phyloP scores from a whole-genome alignment of 2,888 invertebrate species.

The Lasioglossum calceatum region DNA sequence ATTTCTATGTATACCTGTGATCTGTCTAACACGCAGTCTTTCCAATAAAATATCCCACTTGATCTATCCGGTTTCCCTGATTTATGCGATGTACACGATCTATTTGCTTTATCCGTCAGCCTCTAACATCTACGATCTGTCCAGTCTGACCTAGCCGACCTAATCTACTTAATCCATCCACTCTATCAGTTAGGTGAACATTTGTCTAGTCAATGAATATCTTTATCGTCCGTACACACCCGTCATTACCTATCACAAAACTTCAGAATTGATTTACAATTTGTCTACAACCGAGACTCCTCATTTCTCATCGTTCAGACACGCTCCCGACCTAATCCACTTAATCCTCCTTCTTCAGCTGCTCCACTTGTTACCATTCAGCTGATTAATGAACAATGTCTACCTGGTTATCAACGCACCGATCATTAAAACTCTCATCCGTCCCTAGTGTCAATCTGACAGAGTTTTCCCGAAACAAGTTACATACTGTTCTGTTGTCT shows the following conservation, averaged over 20 bases:
- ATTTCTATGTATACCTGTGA: background rate
- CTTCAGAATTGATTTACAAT: background rate
- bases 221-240: too few species aligned
- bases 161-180: background rate
- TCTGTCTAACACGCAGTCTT: background rate
- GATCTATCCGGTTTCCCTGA: too few species aligned
- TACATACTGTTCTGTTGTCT: too few species aligned
- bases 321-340: background rate
- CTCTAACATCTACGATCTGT: too few species aligned
- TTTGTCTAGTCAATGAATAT: background rate
- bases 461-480: too few species aligned
- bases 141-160: background rate
- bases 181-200: background rate
- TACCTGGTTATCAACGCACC: too few species aligned
- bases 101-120: background rate
- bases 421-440: background rate
- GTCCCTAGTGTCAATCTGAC: too few species aligned
- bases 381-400: background rate
- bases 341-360: background rate
- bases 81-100: background rate
- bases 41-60: too few species aligned
- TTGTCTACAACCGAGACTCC: background rate
- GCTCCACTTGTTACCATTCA: conserved; percentile 1
- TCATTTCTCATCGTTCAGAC: background rate
- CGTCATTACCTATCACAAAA: background rate